A percentile compares a stretch with the other conserved stretches of the same genome.
Conservation (phyloP, 92 coral and sea anemone species). For the Meandrina meandrites region DNA sequence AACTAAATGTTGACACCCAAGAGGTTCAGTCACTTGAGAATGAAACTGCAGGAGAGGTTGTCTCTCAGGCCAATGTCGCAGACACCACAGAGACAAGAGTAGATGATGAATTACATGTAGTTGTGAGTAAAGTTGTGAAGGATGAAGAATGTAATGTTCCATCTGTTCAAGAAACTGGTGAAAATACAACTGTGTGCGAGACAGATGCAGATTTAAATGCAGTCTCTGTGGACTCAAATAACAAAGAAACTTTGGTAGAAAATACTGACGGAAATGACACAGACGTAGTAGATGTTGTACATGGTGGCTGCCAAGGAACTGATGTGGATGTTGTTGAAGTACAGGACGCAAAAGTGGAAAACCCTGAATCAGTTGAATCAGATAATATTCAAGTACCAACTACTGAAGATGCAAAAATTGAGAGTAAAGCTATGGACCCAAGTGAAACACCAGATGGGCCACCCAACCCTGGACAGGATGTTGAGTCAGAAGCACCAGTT, state of each 20-base stretch:
- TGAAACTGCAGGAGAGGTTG: not conserved
- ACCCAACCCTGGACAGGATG: not conserved
- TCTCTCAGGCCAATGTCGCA: not conserved
- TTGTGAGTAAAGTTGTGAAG: not conserved
- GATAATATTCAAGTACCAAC: not conserved
- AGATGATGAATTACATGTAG: not conserved
- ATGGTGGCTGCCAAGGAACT: not conserved
- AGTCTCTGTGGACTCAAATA: not conserved
- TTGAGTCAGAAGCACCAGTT: not conserved
- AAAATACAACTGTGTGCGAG: not conserved
- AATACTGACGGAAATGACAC: not conserved
- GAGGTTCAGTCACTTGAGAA: not conserved
- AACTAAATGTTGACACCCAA: not conserved
- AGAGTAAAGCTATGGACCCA: not conserved
- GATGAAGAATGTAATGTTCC: conserved; percentile 5
- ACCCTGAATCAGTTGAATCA: not conserved
- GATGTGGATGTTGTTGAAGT: not conserved
- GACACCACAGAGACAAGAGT: not conserved
- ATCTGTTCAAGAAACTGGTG: not conserved
- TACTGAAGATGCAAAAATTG: not conserved
- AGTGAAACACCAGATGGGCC: not conserved
- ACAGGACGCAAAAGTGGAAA: not conserved
- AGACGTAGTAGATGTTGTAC: not conserved
- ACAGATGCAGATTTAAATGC: not conserved
- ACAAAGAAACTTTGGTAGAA: not conserved